Evolutionary conservation across 2,113 vertebrate genomes (phyloP).

Genomic region (Nyctereutes procyonoides): DNA sequence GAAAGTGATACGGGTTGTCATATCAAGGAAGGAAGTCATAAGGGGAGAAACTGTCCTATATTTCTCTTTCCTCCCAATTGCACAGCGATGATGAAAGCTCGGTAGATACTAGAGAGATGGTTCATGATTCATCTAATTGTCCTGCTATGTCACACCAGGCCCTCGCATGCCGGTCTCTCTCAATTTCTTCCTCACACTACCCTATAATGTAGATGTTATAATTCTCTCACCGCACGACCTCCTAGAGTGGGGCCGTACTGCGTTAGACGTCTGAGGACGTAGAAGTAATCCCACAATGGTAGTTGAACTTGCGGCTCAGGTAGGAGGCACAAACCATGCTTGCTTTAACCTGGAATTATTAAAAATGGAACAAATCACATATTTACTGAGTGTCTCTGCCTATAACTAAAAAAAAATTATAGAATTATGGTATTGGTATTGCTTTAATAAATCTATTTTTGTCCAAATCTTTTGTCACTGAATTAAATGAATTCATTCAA

Average conservation of each 20-base stretch:
- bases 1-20: not conserved
- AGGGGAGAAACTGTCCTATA: not conserved
- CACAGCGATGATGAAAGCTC: not conserved
- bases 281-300: not conserved
- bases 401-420: slow-evolving; percentile 30
- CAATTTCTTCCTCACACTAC: not conserved
- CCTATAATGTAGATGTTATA: not conserved
- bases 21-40: not conserved
- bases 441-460: not conserved
- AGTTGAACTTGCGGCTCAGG: not conserved
- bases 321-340: not conserved
- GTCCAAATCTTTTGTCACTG: not conserved
- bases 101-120: not conserved
- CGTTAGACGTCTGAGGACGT: not conserved
- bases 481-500: not conserved
- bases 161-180: not conserved
- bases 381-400: not conserved
- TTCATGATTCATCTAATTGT: not conserved
- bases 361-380: slow-evolving; percentile 3
- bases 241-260: not conserved
- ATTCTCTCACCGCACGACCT: not conserved
- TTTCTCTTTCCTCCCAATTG: not conserved
- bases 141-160: not conserved
- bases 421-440: not conserved
- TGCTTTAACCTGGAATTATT: slow-evolving; percentile 26